Conservation (phyloP, 2,797 vertebrate genomes). For the Trachops cirrhosus region DNA sequence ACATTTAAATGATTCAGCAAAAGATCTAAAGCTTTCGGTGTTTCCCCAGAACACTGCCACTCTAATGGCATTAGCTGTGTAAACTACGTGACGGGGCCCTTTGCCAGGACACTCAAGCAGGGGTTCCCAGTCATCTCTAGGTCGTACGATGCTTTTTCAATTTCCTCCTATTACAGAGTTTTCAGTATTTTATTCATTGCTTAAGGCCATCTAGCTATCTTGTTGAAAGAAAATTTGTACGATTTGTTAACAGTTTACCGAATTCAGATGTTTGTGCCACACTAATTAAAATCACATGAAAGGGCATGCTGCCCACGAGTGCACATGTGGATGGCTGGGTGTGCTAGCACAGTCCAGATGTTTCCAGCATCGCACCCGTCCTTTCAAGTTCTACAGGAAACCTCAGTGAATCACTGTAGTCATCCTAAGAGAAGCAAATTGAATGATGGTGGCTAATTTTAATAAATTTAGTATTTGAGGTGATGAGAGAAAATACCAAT, state of each 20-base stretch:
- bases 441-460: not conserved
- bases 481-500: not conserved
- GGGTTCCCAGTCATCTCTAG: not conserved
- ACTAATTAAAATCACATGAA: conserved; percentile 55
- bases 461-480: not conserved
- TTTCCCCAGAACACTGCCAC: not conserved
- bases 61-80: not conserved
- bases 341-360: conserved; percentile 42
- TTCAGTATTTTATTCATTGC: conserved; percentile 41
- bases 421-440: not conserved
- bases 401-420: not conserved
- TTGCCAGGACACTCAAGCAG: conserved; percentile 44
- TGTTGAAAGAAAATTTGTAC: conserved; percentile 69
- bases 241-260: conserved; percentile 72
- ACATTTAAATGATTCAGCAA: conserved; percentile 56
- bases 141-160: conserved; percentile 9
- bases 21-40: conserved; percentile 48
- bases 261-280: conserved; percentile 48
- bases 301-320: conserved; percentile 34
- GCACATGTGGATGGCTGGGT: not conserved
- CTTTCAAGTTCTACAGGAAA: conserved; percentile 12
- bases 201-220: conserved; percentile 53
- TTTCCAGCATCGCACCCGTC: conserved; percentile 41
- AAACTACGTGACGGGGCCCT: conserved; percentile 2
- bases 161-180: conserved; percentile 41